Base-by-base conservation (phyloP, 1,140 invertebrate genomes). In the Venturia canescens region DNA sequence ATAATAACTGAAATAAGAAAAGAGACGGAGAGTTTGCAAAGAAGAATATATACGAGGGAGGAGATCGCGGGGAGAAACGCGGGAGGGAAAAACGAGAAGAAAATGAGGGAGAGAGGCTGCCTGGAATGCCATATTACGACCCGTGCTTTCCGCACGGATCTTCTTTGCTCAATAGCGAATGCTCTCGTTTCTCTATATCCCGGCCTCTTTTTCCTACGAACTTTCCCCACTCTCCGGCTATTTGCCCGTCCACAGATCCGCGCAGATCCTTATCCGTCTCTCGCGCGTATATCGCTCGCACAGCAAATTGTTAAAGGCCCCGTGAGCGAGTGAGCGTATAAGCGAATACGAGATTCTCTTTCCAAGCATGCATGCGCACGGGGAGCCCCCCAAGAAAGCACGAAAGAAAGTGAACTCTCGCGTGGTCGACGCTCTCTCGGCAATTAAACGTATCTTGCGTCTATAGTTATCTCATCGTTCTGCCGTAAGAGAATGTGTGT, bases 331-430 rank as follows among this genome's bases (percentile, higher is more conserved):
- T n/a, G 53, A 66, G 38, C n/a, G 70, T 2, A 72, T 23, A 27
- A 50, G 18, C 69, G 31, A 11, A 18, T 71, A 38, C 74, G 50
- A 38, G 26, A 76, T 63, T 63, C 21, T 18, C 60, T 63, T 63
- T 23, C 60, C 11, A 26, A 23, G 1, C 21, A 15, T 4, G 71
- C n/a, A n/a, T n/a, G n/a, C n/a, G n/a, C n/a, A 5, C 34, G 70
- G 11, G 50, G n/a, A n/a, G n/a, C n/a, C n/a, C n/a, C n/a, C 16
- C 18, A 31, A 71, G 69, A 38, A 18, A 48, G 57, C 53, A 38
- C 57, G 75, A 78, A 74, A 74, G 71, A 74, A 74, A 74, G 71
- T 74, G 44, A 74, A 74, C 71, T 74, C 66, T 69, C 48, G 44
- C 38, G 26, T 74, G 71, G 71, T 74, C 71, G 71, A 74, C 71